Evolutionary conservation across 2,797 vertebrate genomes (phyloP).

Genomic region (Ctenopoma kingsleyae): DNA sequence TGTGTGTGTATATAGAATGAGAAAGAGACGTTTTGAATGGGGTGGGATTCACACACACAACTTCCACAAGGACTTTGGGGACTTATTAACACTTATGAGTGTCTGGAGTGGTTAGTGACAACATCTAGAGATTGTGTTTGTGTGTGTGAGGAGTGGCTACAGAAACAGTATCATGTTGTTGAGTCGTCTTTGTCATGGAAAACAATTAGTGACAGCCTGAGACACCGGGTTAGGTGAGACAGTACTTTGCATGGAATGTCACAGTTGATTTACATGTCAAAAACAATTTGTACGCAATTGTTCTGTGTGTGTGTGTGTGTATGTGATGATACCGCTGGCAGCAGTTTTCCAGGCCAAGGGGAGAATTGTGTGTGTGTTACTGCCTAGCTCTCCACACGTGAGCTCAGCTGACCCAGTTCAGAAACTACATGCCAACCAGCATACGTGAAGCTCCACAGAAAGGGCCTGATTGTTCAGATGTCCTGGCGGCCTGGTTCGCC

Average conservation of each 20-base stretch:
- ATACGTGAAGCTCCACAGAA: conserved; percentile 32
- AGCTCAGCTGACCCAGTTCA: conserved; percentile 77
- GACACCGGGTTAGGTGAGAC: conserved; percentile 28
- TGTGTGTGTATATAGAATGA: conserved; percentile 47
- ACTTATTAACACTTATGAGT: conserved; percentile 34
- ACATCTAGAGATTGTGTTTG: neutral
- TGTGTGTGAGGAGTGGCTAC: neutral
- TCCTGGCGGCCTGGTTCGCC: conserved; percentile 19
- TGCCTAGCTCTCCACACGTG: conserved; percentile 55
- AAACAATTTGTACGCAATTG: conserved; percentile 37
- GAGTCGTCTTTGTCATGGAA: conserved; percentile 10
- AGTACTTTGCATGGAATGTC: conserved; percentile 51
- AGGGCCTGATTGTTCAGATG: conserved; percentile 64
- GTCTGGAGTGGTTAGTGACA: conserved; percentile 32
- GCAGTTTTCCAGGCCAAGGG: conserved; percentile 58
- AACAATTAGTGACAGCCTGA: conserved; percentile 17
- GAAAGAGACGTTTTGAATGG: conserved; percentile 9
- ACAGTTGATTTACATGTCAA: conserved; percentile 60
- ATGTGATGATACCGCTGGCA: conserved; percentile 16
- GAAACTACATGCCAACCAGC: conserved; percentile 42
- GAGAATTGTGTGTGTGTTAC: conserved; percentile 44
- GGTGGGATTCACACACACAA: conserved; percentile 16
- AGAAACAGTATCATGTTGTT: conserved; percentile 23
- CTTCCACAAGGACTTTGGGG: conserved; percentile 14
- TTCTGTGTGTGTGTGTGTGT: conserved; percentile 10